Evolutionary conservation across 2,113 vertebrate genomes (phyloP), one percentile per base, ranked within the genome.

Genomic region (Ammospiza caudacuta): DNA sequence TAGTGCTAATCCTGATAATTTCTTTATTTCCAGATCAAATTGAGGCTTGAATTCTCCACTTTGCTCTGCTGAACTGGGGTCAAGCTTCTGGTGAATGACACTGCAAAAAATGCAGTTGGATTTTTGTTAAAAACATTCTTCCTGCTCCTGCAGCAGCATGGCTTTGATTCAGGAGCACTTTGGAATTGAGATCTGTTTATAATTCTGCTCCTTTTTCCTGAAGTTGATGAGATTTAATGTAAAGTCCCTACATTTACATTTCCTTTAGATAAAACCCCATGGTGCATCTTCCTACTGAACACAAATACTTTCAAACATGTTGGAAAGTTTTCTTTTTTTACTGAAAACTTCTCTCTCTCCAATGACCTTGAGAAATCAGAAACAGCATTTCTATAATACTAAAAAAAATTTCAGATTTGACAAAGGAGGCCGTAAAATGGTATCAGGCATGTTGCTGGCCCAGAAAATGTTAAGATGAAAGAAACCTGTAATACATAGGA

Each of bases 371-470:
- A 43, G 29, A 81, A 83, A 12, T 39, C 3, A 31, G 1, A 55
- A 39, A 35, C 1, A 5, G 1, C 16, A 73, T 83, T 70, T 5
- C 5, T 9, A 5, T 33, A 9, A 1, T 1, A 31, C 3, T 11
- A 31, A 73, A 81, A 55, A 55, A 25, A 27, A 37, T 55, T 5
- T 64, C 2, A 6, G 33, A 70, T 93, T 93, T 77, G 68, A 58
- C 86, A 81, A 63, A 0, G 9, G 57, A 87, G 55, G 24, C 90
- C 77, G 72, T 61, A 90, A 81, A 96, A 89, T 96, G 61, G 18
- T 96, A 96, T 92, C 92, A 95, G 95, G 96, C 95, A 96, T 97
- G 95, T 25, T 18, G 91, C 4, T 81, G 68, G 87, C 91, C 89
- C 74, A 84, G 92, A 78, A 94, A 51, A 49, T 1, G 16, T 47